Evolutionary conservation across 2,113 vertebrate genomes (phyloP).

Genomic region (Neodon shergylaensis): DNA sequence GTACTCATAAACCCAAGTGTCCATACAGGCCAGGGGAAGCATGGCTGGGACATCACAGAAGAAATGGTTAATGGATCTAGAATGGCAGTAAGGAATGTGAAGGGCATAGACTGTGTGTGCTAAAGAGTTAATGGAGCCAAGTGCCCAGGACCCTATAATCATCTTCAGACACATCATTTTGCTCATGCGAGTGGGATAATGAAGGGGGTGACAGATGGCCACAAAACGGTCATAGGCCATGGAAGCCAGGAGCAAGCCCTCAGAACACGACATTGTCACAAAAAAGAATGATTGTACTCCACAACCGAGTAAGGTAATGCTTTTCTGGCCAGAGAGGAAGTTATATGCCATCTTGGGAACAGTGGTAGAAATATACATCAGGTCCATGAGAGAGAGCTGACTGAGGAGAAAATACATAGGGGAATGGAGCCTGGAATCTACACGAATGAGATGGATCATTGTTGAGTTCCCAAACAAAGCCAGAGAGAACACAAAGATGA

Average conservation of each 20-base stretch:
- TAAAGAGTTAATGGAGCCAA: slow-evolving; percentile 38
- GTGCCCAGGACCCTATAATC: slow-evolving; percentile 48
- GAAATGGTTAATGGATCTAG: slow-evolving; percentile 18
- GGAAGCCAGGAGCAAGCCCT: slow-evolving; percentile 56
- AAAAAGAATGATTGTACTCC: slow-evolving; percentile 51
- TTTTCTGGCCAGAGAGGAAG: slow-evolving; percentile 11
- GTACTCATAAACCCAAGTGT: slow-evolving; percentile 16
- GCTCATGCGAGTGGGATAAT: slow-evolving; percentile 46
- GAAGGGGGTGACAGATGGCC: slow-evolving; percentile 25
- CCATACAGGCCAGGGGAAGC: slow-evolving; percentile 43
- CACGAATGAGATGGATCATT: slow-evolving; percentile 43
- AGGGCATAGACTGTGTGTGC: slow-evolving; percentile 29
- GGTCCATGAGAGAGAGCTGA: slow-evolving; percentile 60
- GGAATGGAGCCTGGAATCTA: slow-evolving; percentile 8
- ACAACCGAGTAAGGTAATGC: slow-evolving; percentile 45
- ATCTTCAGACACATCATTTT: slow-evolving; percentile 17
- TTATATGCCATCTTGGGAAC: slow-evolving; percentile 47
- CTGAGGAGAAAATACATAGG: slow-evolving; percentile 42
- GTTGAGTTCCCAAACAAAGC: background rate
- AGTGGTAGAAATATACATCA: slow-evolving; percentile 39
- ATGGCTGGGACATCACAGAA: slow-evolving; percentile 39
- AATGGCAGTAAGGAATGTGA: background rate
- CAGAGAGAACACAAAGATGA: slow-evolving; percentile 16
- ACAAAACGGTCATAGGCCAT: slow-evolving; percentile 64
- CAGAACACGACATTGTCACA: slow-evolving; percentile 4